phyloP scores from a whole-genome alignment of 1,140 invertebrate species.

The Diorhabda carinulata region DNA sequence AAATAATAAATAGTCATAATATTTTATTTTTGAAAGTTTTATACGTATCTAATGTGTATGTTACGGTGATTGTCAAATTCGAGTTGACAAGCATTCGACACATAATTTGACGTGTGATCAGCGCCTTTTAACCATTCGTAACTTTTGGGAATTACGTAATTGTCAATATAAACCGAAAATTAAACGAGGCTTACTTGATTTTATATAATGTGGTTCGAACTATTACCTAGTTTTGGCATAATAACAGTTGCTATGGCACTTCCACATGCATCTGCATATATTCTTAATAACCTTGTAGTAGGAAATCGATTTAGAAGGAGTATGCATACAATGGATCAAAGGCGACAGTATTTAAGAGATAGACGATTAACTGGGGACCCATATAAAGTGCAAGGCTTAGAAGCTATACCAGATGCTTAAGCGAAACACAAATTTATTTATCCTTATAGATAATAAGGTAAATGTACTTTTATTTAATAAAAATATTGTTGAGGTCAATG shows the following conservation, averaged over 20 bases:
- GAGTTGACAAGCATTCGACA: too few relatives aligned
- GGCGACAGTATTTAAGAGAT: conserved; percentile 33
- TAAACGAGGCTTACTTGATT: background rate
- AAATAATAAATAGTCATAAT: too few relatives aligned
- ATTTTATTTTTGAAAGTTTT: too few relatives aligned
- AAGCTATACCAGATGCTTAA: conserved; percentile 53
- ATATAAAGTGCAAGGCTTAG: conserved; percentile 49
- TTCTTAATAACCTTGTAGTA: conserved; percentile 54
- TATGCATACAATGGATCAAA: conserved; percentile 14
- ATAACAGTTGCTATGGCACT: conserved; percentile 54
- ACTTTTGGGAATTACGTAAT: too few relatives aligned
- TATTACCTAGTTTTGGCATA: conserved; percentile 56
- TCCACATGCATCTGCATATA: conserved; percentile 56
- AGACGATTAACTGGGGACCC: conserved; percentile 28
- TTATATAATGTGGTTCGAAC: conserved; percentile 61
- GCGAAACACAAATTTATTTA: background rate
- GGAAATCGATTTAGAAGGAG: conserved; percentile 50
- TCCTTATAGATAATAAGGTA: too few relatives aligned
- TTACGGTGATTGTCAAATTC: too few relatives aligned
- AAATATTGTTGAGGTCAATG: too few relatives aligned
- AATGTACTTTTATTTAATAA: too few relatives aligned
- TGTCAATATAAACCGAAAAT: too few relatives aligned
- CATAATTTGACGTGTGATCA: too few relatives aligned
- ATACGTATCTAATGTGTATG: too few relatives aligned
- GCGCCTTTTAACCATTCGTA: too few relatives aligned